Conservation (phyloP, 2,797 vertebrate species). For the Champsocephalus gunnari region DNA sequence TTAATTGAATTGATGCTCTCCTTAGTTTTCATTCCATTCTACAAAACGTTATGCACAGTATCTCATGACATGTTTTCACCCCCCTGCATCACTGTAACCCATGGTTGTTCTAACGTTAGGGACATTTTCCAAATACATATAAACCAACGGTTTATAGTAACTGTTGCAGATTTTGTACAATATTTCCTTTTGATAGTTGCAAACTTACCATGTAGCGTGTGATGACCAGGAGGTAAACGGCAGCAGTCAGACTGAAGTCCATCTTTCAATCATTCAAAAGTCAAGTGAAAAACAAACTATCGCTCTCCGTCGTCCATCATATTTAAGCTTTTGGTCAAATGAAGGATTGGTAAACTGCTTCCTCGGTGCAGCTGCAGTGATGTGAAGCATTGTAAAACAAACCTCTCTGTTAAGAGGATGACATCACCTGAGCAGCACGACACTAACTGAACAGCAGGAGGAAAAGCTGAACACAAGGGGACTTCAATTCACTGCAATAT, state of each 20-base stretch:
- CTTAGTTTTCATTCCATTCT: too few relatives aligned
- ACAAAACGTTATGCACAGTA: too few relatives aligned
- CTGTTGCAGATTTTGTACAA: too few relatives aligned
- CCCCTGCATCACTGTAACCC: neutral
- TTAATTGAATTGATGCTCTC: neutral
- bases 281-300: neutral
- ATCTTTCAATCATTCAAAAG: slow-evolving; percentile 11
- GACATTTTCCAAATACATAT: too few relatives aligned
- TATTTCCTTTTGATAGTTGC: too few relatives aligned
- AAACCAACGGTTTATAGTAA: too few relatives aligned
- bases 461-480: neutral
- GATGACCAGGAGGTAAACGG: slow-evolving; percentile 14
- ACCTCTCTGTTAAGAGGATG: slow-evolving; percentile 9
- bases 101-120: too few relatives aligned
- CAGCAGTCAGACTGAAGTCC: slow-evolving; percentile 7
- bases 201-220: slow-evolving; percentile 5
- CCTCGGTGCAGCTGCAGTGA: slow-evolving; percentile 1
- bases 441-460: neutral
- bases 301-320: neutral
- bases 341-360: neutral
- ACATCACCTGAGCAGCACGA: slow-evolving; percentile 19
- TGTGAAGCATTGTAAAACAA: slow-evolving; percentile 10
- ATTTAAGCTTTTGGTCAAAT: too few relatives aligned
- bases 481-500: slow-evolving; percentile 5
- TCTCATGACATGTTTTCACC: neutral